phyloP scores from a whole-genome alignment of 1,140 invertebrate species.

The Macrocentrus cingulum region DNA sequence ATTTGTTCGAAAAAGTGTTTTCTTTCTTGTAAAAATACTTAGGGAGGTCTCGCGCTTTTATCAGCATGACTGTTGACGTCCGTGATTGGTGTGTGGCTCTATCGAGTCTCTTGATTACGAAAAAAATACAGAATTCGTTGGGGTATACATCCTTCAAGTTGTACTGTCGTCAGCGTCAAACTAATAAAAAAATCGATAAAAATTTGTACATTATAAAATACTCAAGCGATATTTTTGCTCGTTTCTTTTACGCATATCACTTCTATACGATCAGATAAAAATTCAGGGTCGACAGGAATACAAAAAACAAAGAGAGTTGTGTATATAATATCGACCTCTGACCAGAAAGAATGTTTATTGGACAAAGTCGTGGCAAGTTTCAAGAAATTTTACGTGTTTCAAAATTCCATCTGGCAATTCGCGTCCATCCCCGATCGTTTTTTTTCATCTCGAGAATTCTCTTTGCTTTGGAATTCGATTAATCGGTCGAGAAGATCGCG shows the following conservation, averaged over 20 bases:
- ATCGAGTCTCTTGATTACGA: too few relatives aligned
- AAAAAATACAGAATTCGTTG: not conserved
- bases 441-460: not conserved
- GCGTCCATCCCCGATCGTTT: not conserved
- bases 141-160: not conserved
- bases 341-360: constrained; percentile 17
- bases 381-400: not conserved
- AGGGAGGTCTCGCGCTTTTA: too few relatives aligned
- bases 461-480: constrained; percentile 18
- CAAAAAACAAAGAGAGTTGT: constrained; percentile 15
- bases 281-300: constrained; percentile 19
- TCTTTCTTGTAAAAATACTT: too few relatives aligned
- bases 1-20: too few relatives aligned
- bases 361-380: not conserved
- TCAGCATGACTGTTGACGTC: too few relatives aligned
- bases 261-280: constrained; percentile 14
- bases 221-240: not conserved
- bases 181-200: too few relatives aligned
- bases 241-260: not conserved
- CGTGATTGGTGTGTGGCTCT: too few relatives aligned
- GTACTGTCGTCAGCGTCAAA: too few relatives aligned
- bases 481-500: constrained; percentile 18
- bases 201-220: too few relatives aligned
- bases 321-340: constrained; percentile 19
- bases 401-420: too few relatives aligned